Evolutionary conservation across 2,888 invertebrate genomes (phyloP).

Genomic region (Phragmatobia fuliginosa): DNA sequence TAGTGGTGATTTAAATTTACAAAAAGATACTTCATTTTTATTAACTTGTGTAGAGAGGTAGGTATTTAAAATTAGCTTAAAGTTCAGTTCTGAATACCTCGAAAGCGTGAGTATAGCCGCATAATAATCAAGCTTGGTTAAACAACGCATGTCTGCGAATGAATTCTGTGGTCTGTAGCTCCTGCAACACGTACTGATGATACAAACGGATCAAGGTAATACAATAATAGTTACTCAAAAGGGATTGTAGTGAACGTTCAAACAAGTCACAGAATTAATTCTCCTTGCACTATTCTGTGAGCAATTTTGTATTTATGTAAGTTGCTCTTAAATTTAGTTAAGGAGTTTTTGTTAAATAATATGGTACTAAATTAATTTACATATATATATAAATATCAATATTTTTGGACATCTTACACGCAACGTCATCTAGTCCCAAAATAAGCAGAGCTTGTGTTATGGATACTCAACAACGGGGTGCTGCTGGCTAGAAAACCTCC

Average conservation of each 20-base stretch:
- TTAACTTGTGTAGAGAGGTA: no score
- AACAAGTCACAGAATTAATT: constrained; percentile 24
- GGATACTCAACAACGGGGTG: no score
- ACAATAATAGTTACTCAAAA: constrained; percentile 12
- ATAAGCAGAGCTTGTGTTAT: no score
- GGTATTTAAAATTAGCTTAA: not conserved
- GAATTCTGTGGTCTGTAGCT: not conserved
- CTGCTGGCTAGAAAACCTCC: no score
- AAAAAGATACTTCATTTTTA: no score
- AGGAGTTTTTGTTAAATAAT: constrained; percentile 23
- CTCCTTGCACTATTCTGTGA: constrained; percentile 38
- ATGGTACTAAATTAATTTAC: no score
- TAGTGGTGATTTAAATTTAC: no score
- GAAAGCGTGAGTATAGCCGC: not conserved
- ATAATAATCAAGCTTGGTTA: not conserved
- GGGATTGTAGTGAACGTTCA: not conserved
- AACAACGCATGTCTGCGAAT: not conserved
- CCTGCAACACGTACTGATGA: not conserved
- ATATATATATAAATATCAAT: no score
- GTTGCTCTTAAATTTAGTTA: constrained; percentile 34
- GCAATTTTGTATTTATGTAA: constrained; percentile 28
- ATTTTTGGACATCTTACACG: no score
- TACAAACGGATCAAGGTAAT: constrained; percentile 6
- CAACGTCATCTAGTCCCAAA: no score
- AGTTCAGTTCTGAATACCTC: not conserved